Evolutionary conservation across 2,888 invertebrate genomes (phyloP).

Genomic region (Drosophila koepferae): DNA sequence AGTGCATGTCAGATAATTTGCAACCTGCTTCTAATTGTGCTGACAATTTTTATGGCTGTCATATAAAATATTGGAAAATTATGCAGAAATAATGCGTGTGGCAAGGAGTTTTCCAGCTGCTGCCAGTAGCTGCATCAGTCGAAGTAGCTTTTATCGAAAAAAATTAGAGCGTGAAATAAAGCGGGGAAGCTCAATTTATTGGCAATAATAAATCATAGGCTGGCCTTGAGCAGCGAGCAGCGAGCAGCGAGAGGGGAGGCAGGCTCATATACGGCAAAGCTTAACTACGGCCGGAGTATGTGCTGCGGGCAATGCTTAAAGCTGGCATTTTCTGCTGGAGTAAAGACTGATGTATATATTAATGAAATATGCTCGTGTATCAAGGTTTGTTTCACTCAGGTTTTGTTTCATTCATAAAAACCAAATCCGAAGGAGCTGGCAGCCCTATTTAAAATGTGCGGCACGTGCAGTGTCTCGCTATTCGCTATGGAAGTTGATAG

Average conservation of each 20-base stretch:
- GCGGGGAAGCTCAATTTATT: conserved; percentile 62
- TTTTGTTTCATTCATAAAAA: conserved; percentile 68
- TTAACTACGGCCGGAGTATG: neutral
- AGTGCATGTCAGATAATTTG: conserved; percentile 49
- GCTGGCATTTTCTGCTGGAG: conserved; percentile 33
- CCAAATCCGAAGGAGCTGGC: conserved; percentile 22
- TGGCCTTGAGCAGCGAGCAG: conserved; percentile 35
- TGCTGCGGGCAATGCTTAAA: conserved; percentile 1
- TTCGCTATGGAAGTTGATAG: conserved; percentile 62
- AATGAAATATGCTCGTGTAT: conserved; percentile 43
- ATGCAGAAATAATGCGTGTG: conserved; percentile 70
- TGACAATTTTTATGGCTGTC: conserved; percentile 74
- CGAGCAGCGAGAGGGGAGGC: too few species aligned
- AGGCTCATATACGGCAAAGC: neutral
- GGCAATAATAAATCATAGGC: conserved; percentile 68
- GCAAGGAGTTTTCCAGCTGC: conserved; percentile 63
- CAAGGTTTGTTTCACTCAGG: conserved; percentile 19
- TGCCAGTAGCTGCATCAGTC: conserved; percentile 41
- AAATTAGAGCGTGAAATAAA: conserved; percentile 78
- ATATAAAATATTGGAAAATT: conserved; percentile 70
- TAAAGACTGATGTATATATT: conserved; percentile 19
- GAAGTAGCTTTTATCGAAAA: conserved; percentile 61
- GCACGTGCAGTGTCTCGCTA: conserved; percentile 61
- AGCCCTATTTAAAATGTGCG: conserved; percentile 55
- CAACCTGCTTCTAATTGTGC: conserved; percentile 74